Base-by-base conservation (phyloP, 2,113 vertebrate genomes). In the Nyctibius bracteatus region DNA sequence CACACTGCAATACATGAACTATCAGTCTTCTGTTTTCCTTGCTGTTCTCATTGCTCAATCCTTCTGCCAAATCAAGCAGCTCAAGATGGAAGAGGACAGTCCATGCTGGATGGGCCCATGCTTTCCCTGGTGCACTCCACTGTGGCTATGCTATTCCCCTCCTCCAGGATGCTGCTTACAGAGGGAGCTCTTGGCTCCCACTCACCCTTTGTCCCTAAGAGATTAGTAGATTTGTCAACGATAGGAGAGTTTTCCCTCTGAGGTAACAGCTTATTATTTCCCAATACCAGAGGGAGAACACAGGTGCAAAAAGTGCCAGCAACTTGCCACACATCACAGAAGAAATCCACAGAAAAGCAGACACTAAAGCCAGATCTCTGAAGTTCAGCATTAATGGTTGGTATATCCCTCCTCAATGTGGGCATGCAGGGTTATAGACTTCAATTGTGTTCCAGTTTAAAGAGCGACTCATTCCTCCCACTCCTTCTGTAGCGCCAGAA, bases 91-190 rank as follows among this genome's bases (percentile, higher is more conserved):
- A 59, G 31, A 55, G 52, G 43, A 19, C 19, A 46, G 18, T 17
- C 7, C 39, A 25, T 0, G 0, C 33, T 33, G 14, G 44, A 28
- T 6, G 0, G 77, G 49, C 27, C 14, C 70, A 47, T 0, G 0
- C 14, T 4, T 9, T 68, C 19, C 13, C 21, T 23, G 8, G 19
- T 14, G 14, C 4, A 1, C 37, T 58, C 37, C 37, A 21, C 31
- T 10, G 4, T 8, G 47, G 41, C 37, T 57, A 5, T 5, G 16
- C 47, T 55, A 23, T n/a, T 63, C n/a, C 43, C 7, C 7, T 8
- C 24, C 43, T 46, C 37, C 7, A 12, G 17, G 12, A 17, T 23
- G 23, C 2, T 33, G 27, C 46, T 63, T 17, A 20, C 3, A 2
- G 41, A 79, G 12, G 35, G 22, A 80, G 15, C 18, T 33, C 43